Evolutionary conservation across 2,797 vertebrate species (phyloP).

Genomic region (Spinus olivaceus): DNA sequence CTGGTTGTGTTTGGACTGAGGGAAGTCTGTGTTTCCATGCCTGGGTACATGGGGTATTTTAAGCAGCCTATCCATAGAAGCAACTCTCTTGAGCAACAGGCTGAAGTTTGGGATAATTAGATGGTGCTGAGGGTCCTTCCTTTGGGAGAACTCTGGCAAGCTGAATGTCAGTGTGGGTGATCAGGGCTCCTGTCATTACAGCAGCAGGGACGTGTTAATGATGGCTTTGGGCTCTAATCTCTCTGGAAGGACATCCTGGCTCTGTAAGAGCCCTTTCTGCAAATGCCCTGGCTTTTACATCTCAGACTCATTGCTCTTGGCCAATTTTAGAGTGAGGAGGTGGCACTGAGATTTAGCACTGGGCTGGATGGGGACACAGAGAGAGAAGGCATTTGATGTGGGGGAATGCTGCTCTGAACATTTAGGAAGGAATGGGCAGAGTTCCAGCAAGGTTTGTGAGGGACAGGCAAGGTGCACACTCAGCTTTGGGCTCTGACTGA

Average conservation of each 20-base stretch:
- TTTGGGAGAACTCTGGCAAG: background rate
- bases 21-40: background rate
- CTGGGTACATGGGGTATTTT: background rate
- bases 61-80: background rate
- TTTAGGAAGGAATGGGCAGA: background rate
- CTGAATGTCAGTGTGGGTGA: background rate
- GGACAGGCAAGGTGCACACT: background rate
- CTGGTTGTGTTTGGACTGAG: constrained; percentile 10
- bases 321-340: background rate
- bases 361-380: fast-evolving
- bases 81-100: background rate
- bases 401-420: background rate
- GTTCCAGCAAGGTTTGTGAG: constrained; percentile 16
- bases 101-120: background rate
- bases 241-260: background rate
- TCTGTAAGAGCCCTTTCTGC: background rate
- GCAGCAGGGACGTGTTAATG: background rate
- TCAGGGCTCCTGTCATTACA: background rate
- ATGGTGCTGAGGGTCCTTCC: background rate
- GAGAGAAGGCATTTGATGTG: background rate
- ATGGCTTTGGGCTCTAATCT: background rate
- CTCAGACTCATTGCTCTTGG: background rate
- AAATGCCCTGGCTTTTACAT: background rate
- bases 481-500: constrained; percentile 49
- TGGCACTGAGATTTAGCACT: fast-evolving